Base-by-base conservation (phyloP, 2,888 invertebrate genomes). In the Peribatodes rhomboidaria region DNA sequence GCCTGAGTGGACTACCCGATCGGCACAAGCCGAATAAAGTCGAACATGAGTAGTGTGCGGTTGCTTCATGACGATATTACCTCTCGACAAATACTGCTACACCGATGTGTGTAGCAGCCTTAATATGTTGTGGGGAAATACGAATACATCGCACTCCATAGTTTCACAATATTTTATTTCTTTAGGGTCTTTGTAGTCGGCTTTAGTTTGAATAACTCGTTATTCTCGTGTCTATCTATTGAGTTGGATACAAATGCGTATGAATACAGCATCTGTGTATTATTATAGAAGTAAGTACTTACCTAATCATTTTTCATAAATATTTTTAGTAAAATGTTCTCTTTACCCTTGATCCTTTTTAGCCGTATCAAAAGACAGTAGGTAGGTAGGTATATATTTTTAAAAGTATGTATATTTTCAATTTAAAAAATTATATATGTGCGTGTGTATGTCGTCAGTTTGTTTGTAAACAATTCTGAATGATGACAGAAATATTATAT, bases 51-150 rank as follows among this genome's bases (percentile, higher is more conserved):
- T n/a, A n/a, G n/a, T n/a, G n/a, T n/a, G n/a, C n/a, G n/a, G n/a
- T n/a, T n/a, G n/a, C n/a, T n/a, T n/a, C n/a, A n/a, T n/a, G n/a
- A n/a, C n/a, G n/a, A n/a, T n/a, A n/a, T n/a, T n/a, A n/a, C n/a
- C n/a, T n/a, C n/a, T n/a, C n/a, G n/a, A n/a, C n/a, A n/a, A n/a
- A n/a, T n/a, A n/a, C n/a, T n/a, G n/a, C n/a, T n/a, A n/a, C n/a
- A n/a, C n/a, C n/a, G n/a, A n/a, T n/a, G n/a, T n/a, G n/a, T n/a
- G n/a, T n/a, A n/a, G n/a, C n/a, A n/a, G n/a, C n/a, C n/a, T n/a
- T n/a, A 71, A 54, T 55, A 78, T 77, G 74, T 73, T 71, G 70
- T 71, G 71, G 68, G 67, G 72, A n/a, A 75, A 76, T 77, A 75
- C 66, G 76, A 72, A 76, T 77, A 77, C 71, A 76, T 75, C 74